Percentiles rank a stretch among this genome's conserved stretches.
Conservation (phyloP, 2,113 vertebrate genomes). For the Fulmarus glacialis region DNA sequence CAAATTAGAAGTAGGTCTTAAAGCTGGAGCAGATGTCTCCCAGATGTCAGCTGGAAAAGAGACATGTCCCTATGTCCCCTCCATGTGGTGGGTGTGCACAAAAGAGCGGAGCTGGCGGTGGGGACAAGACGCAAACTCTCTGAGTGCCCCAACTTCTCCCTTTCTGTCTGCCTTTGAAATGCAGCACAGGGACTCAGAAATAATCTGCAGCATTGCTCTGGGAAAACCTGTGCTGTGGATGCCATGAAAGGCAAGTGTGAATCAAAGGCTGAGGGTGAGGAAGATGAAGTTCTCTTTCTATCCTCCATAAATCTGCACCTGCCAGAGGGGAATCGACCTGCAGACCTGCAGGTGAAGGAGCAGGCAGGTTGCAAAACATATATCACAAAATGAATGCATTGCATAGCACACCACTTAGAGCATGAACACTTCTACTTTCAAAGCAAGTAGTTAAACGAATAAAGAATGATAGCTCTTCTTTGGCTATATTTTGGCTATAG, state of each 20-base stretch:
- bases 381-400: not conserved
- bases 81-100: rapidly evolving
- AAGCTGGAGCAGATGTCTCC: not conserved
- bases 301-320: not conserved
- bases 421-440: not conserved
- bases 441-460: not conserved
- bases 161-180: not conserved
- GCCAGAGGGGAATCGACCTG: not conserved
- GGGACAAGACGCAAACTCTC: not conserved
- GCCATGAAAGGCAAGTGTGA: not conserved
- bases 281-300: not conserved
- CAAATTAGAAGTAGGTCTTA: not conserved
- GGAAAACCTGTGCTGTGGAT: not conserved
- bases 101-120: rapidly evolving
- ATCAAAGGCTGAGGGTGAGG: not conserved
- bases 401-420: not conserved
- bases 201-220: not conserved
- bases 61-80: rapidly evolving
- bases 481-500: not conserved
- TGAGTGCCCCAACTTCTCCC: not conserved
- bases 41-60: not conserved
- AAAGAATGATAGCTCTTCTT: not conserved
- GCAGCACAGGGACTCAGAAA: not conserved
- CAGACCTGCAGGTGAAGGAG: not conserved
- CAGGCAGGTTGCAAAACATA: not conserved